A percentile compares a stretch with the other conserved stretches of the same genome.
Evolutionary conservation across 2,797 vertebrate species (phyloP).

Genomic region (Danio albolineatus): DNA sequence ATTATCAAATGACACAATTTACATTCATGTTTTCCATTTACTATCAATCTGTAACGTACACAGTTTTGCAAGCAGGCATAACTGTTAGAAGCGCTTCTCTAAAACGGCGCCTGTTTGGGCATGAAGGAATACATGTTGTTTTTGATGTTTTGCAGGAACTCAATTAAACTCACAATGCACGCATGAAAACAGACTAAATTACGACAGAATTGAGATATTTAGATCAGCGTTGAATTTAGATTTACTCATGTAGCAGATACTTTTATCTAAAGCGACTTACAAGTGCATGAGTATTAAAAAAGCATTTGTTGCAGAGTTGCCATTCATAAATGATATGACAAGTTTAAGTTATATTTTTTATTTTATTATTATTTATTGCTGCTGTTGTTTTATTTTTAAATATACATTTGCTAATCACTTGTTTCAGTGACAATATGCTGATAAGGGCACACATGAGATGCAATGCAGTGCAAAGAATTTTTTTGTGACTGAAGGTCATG

Average conservation of each 20-base stretch:
- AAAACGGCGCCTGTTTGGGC: not conserved
- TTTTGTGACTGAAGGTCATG: constrained; percentile 74
- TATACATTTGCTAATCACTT: not conserved
- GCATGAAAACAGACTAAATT: not conserved
- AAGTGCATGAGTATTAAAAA: too few relatives aligned
- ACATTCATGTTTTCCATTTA: constrained; percentile 80
- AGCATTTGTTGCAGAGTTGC: too few relatives aligned
- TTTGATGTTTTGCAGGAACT: constrained; percentile 12
- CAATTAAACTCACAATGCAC: constrained; percentile 19
- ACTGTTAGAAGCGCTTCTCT: constrained; percentile 27
- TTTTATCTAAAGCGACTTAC: too few relatives aligned
- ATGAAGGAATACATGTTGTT: not conserved
- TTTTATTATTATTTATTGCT: too few relatives aligned
- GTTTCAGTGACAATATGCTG: constrained; percentile 5
- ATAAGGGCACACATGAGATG: not conserved
- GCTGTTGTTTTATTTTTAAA: too few relatives aligned
- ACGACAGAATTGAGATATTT: constrained; percentile 5
- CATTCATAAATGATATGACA: too few relatives aligned
- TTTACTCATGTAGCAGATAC: too few relatives aligned
- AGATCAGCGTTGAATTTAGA: not conserved
- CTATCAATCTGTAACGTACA: constrained; percentile 65
- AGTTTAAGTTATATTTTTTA: too few relatives aligned
- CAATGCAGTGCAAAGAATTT: constrained; percentile 19
- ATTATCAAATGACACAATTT: constrained; percentile 76
- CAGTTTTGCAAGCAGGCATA: constrained; percentile 34